Percentiles rank a stretch among this genome's conserved stretches.
Evolutionary conservation across 2,113 vertebrate species (phyloP).

Genomic region (Pseudopodoces humilis): DNA sequence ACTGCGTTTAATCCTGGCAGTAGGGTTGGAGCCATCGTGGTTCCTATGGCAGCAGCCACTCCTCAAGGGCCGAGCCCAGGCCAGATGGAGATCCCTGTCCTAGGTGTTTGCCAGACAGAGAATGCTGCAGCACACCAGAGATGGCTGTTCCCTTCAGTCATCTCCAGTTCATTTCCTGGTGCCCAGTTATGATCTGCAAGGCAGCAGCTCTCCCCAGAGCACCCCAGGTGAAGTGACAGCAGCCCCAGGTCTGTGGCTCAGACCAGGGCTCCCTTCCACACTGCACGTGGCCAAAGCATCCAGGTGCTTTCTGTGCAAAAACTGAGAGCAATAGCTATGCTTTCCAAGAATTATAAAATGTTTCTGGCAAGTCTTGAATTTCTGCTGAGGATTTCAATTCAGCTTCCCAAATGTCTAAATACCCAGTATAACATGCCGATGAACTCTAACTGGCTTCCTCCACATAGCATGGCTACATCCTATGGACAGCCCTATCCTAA

Average conservation of each 20-base stretch:
- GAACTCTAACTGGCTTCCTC: not conserved
- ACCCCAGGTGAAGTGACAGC: not conserved
- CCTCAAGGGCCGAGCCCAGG: accelerated
- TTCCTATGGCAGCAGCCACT: constrained; percentile 33
- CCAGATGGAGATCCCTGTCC: not conserved
- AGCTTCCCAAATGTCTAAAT: not conserved
- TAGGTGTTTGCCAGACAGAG: not conserved
- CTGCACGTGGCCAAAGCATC: not conserved
- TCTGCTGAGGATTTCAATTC: not conserved
- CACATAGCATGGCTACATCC: not conserved
- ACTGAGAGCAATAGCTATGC: not conserved
- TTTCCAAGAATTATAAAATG: not conserved
- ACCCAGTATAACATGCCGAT: not conserved
- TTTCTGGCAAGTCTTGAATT: not conserved
- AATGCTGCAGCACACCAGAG: not conserved
- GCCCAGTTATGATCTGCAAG: not conserved
- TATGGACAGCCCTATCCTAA: not conserved
- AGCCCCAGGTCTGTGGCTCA: not conserved
- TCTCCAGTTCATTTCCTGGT: not conserved
- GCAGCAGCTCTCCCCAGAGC: not conserved
- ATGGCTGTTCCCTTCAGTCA: not conserved
- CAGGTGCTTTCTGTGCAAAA: not conserved
- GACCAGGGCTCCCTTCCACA: accelerated
- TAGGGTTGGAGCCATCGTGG: not conserved
- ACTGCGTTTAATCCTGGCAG: not conserved